Evolutionary conservation across 1,140 invertebrate species (phyloP), one percentile per base, ranked within the genome.

Genomic region (Meloidogyne floridensis): DNA sequence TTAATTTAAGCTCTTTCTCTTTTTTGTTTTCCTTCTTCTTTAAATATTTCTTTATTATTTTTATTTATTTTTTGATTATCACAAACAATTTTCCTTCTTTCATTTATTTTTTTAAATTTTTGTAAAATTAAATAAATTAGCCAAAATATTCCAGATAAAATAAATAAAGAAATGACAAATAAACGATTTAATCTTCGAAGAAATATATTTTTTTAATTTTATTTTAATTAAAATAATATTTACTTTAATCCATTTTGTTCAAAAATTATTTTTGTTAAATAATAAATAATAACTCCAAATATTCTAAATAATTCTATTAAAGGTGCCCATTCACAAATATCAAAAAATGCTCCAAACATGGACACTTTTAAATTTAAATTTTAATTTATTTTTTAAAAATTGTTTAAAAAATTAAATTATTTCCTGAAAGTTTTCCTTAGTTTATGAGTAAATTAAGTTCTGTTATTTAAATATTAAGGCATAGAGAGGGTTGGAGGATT

Each of bases 231-330:
- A 59, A 15, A 59, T 15, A 59, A 59, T 65, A 65, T 4, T n/a
- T 7, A 65, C 59, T 8, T 65, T n/a, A 65, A 65, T n/a, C 88
- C 86, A 70, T 87, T 79, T 51, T 82, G 53, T 42, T 85, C 84
- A 56, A 84, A 83, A 69, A 84, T 71, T 75, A 84, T 84, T 5
- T 87, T 78, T 42, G 84, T 18, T 1, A 80, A 54, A 81, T 90
- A 90, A 74, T 88, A 89, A 47, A 51, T 70, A 3, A 89, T 77
- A 6, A 89, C 88, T n/a, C 83, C 87, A 54, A 53, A 43, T 32
- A 86, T 88, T 15, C 88, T 83, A 69, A 84, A 81, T 10, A 89
- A 86, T 76, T 89, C 88, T 6, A 89, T 65, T 59, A 83, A 84
- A 5, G 84, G 82, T 59, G 88, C 89, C 59, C 59, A 65, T 65